These are phyloP conservation scores for Trichogramma evanescens DNA, from an alignment of 2,888 invertebrate genomes.

Conservation along the genomic window DNA sequence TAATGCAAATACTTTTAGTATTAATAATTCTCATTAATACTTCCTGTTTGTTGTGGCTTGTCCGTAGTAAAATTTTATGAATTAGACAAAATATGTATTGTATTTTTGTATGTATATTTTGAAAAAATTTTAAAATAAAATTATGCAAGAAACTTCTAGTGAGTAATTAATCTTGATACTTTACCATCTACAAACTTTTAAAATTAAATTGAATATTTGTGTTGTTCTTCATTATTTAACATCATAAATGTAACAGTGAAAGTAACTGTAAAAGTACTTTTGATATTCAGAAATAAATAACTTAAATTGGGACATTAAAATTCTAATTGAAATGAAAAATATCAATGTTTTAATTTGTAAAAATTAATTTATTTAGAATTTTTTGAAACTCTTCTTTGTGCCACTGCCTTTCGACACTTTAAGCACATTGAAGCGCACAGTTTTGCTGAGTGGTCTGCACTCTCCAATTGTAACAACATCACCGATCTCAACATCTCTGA, in stretches of 20 bases:
- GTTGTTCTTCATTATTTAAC: too few species aligned
- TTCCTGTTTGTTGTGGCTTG: not conserved
- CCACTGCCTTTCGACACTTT: slow-evolving; percentile 93
- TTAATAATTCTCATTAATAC: not conserved
- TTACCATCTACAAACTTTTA: not conserved
- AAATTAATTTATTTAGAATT: slow-evolving; percentile 60
- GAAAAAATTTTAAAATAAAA: not conserved
- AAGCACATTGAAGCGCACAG: slow-evolving; percentile 89
- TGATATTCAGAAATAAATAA: too few species aligned
- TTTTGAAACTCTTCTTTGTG: slow-evolving; percentile 90
- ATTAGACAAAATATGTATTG: not conserved
- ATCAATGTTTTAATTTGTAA: not conserved
- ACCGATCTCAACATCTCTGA: not conserved
- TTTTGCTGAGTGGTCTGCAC: slow-evolving; percentile 69
- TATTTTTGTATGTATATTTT: not conserved
- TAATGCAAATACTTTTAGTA: slow-evolving; percentile 3
- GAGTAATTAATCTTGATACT: not conserved
- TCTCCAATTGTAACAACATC: slow-evolving; percentile 96
- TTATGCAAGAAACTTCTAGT: not conserved
- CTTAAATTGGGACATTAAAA: too few species aligned
- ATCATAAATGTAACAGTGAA: too few species aligned
- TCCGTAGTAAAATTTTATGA: not conserved
- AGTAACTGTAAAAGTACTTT: too few species aligned
- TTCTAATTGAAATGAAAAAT: not conserved
- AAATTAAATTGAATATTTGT: too few species aligned